Percentiles rank a stretch among this genome's conserved stretches.
Evolutionary conservation across 2,888 invertebrate genomes (phyloP).

Genomic region (Trachelus tabidus): DNA sequence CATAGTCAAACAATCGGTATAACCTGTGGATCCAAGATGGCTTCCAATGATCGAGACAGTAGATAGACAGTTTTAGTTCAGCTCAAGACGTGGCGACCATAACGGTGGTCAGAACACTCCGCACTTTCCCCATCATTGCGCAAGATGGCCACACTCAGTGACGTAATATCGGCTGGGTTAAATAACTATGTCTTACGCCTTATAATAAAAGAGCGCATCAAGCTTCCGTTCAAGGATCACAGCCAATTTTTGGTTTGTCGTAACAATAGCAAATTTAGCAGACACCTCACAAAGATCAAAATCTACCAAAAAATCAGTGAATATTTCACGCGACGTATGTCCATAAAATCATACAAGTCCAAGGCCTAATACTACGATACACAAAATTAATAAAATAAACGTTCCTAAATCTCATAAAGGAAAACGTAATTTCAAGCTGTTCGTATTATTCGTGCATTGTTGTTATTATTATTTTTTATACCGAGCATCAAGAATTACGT

Average conservation of each 20-base stretch:
- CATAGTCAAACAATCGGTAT: background rate
- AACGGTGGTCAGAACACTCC: constrained; percentile 47
- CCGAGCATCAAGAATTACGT: background rate
- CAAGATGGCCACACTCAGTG: constrained; percentile 38
- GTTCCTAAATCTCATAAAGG: background rate
- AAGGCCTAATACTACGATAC: constrained; percentile 27
- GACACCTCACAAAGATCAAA: background rate
- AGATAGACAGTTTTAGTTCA: constrained; percentile 28
- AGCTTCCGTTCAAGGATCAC: background rate
- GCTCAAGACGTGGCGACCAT: constrained; percentile 35
- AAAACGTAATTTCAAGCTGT: background rate
- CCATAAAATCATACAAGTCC: background rate
- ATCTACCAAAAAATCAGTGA: too few relatives aligned
- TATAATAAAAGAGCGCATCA: background rate
- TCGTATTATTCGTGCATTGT: background rate
- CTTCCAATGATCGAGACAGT: background rate
- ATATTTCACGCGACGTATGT: too few relatives aligned
- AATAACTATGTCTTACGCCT: constrained; percentile 39
- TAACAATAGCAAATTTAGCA: background rate
- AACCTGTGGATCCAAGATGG: background rate
- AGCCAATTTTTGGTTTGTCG: background rate
- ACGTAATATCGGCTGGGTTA: constrained; percentile 44
- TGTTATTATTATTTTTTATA: background rate
- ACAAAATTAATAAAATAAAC: constrained; percentile 32
- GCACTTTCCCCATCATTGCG: constrained; percentile 55